Evolutionary conservation across 2,113 vertebrate genomes (phyloP), one percentile per base, ranked within the genome.

Genomic region (Lepisosteus osseus): DNA sequence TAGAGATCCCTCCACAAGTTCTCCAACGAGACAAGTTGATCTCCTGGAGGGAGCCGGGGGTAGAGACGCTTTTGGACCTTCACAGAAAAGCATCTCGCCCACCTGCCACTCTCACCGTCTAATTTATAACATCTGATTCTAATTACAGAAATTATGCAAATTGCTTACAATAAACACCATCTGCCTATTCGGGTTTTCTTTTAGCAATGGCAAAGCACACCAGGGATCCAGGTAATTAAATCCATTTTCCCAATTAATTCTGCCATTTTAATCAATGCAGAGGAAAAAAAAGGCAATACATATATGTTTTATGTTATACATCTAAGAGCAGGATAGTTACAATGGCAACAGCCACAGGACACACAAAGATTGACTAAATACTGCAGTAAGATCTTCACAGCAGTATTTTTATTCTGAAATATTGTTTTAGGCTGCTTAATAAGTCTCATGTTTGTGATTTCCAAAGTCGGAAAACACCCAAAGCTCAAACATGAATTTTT

Each of bases 101-200:
- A 59, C 57, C 57, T 59, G n/a, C 57, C 57, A 13, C 9, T 59
- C 57, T 15, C 57, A 13, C n/a, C n/a, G 57, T 59, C 57, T 59
- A 59, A 59, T 59, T 59, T 59, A 15, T 15, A 59, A 15, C 57
- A 59, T 59, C 57, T 59, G 57, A 59, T 59, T 15, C 57, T 59
- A 59, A 59, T 59, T 59, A 59, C n/a, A 59, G 57, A 59, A 59
- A 59, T 59, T 59, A 59, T 59, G 57, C 57, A 51, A 51, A 51
- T 51, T 51, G 47, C 47, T 51, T 51, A 51, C 47, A 51, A 51
- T 51, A 51, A 51, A 51, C 47, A 51, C 57, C 57, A 59, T 59
- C 57, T 59, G 57, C 57, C 57, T 59, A 15, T 59, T 59, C 57
- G 11, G 6, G 57, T 59, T 59, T 59, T 3, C 57, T 59, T 59